phyloP scores from a whole-genome alignment of 1,140 invertebrate species.

The Megalopta genalis region DNA sequence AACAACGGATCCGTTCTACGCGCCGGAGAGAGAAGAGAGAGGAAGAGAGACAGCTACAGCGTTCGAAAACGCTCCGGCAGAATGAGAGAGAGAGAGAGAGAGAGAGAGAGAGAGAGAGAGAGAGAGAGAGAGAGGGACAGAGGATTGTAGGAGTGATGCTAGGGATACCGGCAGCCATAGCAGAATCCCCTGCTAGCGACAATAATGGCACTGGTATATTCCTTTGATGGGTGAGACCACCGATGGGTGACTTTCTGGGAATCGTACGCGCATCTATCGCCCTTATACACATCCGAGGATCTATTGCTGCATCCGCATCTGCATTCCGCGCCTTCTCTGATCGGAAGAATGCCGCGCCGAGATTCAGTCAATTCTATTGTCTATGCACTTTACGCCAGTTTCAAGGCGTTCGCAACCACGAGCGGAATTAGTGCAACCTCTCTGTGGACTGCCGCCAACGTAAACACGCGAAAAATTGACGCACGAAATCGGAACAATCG shows the following conservation, averaged over 20 bases:
- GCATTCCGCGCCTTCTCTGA: too few relatives aligned
- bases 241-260: slow-evolving; percentile 13
- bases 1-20: slow-evolving; percentile 60
- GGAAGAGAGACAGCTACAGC: too few relatives aligned
- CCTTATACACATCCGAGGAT: not conserved
- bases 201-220: slow-evolving; percentile 30
- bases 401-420: too few relatives aligned
- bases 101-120: slow-evolving; percentile 4
- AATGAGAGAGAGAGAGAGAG: not conserved
- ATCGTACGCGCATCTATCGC: not conserved
- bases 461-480: too few relatives aligned
- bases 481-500: too few relatives aligned
- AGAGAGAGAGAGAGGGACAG: slow-evolving; percentile 10
- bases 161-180: slow-evolving; percentile 22
- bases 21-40: slow-evolving; percentile 10
- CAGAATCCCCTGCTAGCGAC: slow-evolving; percentile 15
- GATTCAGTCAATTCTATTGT: too few relatives aligned
- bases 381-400: too few relatives aligned
- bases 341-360: too few relatives aligned
- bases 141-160: slow-evolving; percentile 29
- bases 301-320: too few relatives aligned
- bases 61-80: too few relatives aligned
- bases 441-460: too few relatives aligned
- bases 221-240: slow-evolving; percentile 6
- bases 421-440: too few relatives aligned